Base-by-base conservation (phyloP, 2,888 invertebrate genomes). In the Anoplius nigerrimus region DNA sequence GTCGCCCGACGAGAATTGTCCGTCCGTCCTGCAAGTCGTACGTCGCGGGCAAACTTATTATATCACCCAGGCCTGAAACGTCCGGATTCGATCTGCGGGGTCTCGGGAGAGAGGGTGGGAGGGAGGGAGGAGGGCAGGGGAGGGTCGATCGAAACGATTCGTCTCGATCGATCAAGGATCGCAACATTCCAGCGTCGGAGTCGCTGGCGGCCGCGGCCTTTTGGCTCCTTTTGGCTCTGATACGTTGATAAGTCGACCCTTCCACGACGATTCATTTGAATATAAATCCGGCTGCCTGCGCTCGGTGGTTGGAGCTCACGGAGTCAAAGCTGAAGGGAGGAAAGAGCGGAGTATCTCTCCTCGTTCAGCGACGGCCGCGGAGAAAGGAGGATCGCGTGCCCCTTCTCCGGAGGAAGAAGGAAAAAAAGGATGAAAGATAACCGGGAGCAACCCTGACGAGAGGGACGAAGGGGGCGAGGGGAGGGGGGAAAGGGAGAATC, bases 221-320 rank as follows among this genome's bases (percentile, higher is more conserved):
- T 67, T 66, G 53, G 69, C 65, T 57, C 43, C 68, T 63, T 66
- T 53, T 11, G 58, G 58, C 53, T 69, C 73, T 71, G 78, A 77
- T 74, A 63, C 75, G 58, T 74, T 74, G 75, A 78, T 78, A 76
- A 78, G 75, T 78, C 79, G 73, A 63, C 67, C 63, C 74, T 72
- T 78, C 72, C 62, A 72, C 69, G 71, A 65, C 78, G 72, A 78
- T 78, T 78, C 78, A 74, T 78, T 78, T 76, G 74, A 76, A 76
- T 78, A 78, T 78, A 76, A 78, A 78, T 78, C 74, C 72, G 74
- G 67, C 76, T 74, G 76, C 76, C 74, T 72, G 54, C 71, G 65
- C 69, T 61, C 66, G 58, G 66, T 66, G 53, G 45, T 56, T 63
- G 63, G 56, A 60, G 59, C 48, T 22, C 48, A 13, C 16, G 43